Conservation (phyloP, 2,888 invertebrate genomes). For the Leptinotarsa haldemani region DNA sequence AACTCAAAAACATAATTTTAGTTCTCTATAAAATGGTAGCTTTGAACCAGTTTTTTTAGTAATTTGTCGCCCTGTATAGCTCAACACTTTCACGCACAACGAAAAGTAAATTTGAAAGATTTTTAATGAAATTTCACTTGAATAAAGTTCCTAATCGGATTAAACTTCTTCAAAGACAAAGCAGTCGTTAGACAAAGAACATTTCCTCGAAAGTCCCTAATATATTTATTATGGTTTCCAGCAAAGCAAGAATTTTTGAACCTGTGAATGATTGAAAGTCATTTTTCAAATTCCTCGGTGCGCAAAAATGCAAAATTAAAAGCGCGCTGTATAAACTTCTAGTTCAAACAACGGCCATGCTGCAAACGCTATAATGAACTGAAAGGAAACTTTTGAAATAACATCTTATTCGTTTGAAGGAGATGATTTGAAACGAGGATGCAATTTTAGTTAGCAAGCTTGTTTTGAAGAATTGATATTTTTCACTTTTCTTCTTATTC, state of each 20-base stretch:
- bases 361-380: conserved; percentile 15
- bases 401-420: neutral
- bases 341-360: conserved; percentile 12
- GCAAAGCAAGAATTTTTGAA: conserved; percentile 4
- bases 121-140: conserved; percentile 10
- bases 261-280: conserved; percentile 16
- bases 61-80: neutral
- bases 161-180: conserved; percentile 18
- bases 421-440: neutral
- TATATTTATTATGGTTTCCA: conserved; percentile 14
- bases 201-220: conserved; percentile 11
- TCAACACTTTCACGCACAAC: conserved; percentile 1
- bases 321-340: neutral
- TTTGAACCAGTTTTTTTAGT: neutral
- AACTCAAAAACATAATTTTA: no score
- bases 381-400: conserved; percentile 10
- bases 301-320: conserved; percentile 7
- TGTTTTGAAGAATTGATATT: neutral
- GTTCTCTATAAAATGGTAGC: no score
- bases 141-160: conserved; percentile 3
- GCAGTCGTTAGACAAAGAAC: conserved; percentile 17
- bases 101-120: conserved; percentile 4
- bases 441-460: neutral
- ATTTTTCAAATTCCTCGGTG: neutral
- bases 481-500: neutral